Percentiles rank a stretch among this genome's conserved stretches.
phyloP scores from a whole-genome alignment of 2,797 vertebrate species.

The Hafferia zeledoni region DNA sequence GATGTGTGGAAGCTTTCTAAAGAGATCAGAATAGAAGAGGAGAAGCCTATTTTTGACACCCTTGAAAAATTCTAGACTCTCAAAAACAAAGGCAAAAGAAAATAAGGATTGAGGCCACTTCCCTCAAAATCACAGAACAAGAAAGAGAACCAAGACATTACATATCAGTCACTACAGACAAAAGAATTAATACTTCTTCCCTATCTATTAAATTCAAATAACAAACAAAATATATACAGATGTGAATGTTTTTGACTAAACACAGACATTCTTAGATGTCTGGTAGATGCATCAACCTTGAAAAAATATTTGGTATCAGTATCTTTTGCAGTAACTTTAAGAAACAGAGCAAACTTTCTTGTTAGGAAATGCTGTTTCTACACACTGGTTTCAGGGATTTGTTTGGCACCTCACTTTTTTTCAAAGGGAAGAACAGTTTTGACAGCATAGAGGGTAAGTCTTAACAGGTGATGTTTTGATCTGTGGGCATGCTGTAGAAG shows the following conservation, averaged over 20 bases:
- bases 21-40: background rate
- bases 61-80: background rate
- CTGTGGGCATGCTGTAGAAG: background rate
- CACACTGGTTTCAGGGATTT: background rate
- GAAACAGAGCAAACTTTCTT: background rate
- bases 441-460: background rate
- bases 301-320: background rate
- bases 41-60: background rate
- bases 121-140: background rate
- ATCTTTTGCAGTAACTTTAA: background rate
- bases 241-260: background rate
- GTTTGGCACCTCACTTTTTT: background rate
- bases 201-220: background rate
- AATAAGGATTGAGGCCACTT: background rate
- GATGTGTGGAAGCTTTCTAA: background rate
- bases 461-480: background rate
- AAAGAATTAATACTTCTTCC: background rate
- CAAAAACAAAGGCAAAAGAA: background rate
- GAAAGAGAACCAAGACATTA: background rate
- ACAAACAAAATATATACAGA: background rate
- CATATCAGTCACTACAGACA: background rate
- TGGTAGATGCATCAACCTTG: background rate
- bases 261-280: background rate
- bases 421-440: background rate
- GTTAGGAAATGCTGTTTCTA: background rate